Evolutionary conservation across 2,113 vertebrate species (phyloP), one percentile per base, ranked within the genome.

Genomic region (Protomyctophum bolini): DNA sequence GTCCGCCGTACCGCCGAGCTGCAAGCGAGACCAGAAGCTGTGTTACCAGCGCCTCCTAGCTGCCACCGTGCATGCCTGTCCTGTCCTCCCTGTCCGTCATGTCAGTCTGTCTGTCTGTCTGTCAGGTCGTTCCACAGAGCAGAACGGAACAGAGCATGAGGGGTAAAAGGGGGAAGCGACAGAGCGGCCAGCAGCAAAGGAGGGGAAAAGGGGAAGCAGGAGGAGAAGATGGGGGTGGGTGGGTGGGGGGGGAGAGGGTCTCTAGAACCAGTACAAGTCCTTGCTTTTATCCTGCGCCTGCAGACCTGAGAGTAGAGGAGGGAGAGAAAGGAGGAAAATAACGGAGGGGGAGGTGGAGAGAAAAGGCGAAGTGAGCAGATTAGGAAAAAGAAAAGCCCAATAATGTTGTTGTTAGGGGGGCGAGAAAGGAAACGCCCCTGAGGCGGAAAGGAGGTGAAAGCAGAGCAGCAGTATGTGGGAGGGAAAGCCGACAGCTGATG

Each of bases 241-340:
- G 83, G 81, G 91, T 88, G 71, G 70, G 79, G 86, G 90, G 52
- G 88, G 86, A 2, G 21, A 21, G 83, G 81, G 91, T 89, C 88
- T 91, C 92, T 98, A 99, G 96, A 97, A 98, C 96, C 96, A 98
- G 91, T 96, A 97, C 81, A 98, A 93, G 88, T 98, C 95, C 94
- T 98, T 98, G 96, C 91, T 97, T 94, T 98, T 98, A 89, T 99
- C 96, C 94, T 95, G 96, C 85, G 93, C 90, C 90, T 95, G 96
- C 87, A 98, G 94, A 98, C 96, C 97, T 99, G 94, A 94, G 93
- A 1, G 88, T 84, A 84, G 80, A 77, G 88, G 75, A 84, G 77
- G 88, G 75, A 84, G 65, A 90, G 55, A 55, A 69, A 65, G 63
- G 68, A 71, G 69, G 69, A 68, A 68, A 62, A 77, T 65, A 73